Base-by-base conservation (phyloP, 2,888 invertebrate genomes). In the Muschampia plurimacula region DNA sequence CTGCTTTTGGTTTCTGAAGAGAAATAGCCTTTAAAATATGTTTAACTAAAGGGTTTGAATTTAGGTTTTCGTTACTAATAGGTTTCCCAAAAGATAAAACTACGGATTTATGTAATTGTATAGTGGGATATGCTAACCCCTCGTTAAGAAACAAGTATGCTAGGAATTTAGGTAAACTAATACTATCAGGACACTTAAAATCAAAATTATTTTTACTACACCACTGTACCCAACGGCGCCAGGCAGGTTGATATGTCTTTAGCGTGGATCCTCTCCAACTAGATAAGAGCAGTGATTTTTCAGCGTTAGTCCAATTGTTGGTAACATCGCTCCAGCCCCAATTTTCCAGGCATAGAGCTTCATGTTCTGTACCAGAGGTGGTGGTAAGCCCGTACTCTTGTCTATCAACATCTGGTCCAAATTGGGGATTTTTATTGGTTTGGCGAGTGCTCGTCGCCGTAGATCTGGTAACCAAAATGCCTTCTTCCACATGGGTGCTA, bases 21-120 rank as follows among this genome's bases (percentile, higher is more conserved):
- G 74, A 70, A 0, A 76, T 72, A 28, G 74, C 74, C 64, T 76
- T 77, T 44, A 76, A 13, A 15, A 74, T 49, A 49, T 75, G 74
- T 46, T 72, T 74, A 9, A 77, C 71, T 1, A 77, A 63, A 57
- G 65, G 4, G 7, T 52, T 13, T 52, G 52, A 52, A 52, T 52
- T 52, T n/a, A 52, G 7, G 10, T 52, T 52, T n/a, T 52, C 52
- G 15, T 52, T 52, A 7, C 7, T 12, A 52, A 13, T 52, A n/a
- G 52, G 52, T 15, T 52, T 52, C 2, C 52, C 52, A 52, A 52
- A 52, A 7, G 15, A n/a, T n/a, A 52, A 52, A n/a, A 52, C 52
- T n/a, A 52, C 52, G 6, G 52, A 52, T n/a, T 52, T 52, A n/a
- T 52, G 52, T 6, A 52, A 52, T 15, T 6, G n/a, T n/a, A 52